These are phyloP conservation scores for Pelvicachromis taeniatus DNA, from an alignment of 2,113 vertebrate genomes.

Conservation along the genomic window DNA sequence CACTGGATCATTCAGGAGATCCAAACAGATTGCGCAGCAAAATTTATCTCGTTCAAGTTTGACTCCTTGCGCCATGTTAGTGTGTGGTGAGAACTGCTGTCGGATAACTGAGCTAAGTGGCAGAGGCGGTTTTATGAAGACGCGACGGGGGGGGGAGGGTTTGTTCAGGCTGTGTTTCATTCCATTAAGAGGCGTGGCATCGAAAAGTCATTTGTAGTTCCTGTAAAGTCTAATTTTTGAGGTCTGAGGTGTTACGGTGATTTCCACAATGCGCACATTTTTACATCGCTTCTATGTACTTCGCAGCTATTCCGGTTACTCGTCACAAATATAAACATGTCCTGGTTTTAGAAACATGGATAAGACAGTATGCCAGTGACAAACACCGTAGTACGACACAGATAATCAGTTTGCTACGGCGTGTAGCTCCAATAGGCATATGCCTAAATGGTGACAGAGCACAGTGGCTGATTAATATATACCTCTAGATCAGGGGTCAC, in stretches of 20 bases:
- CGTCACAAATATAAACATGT: background rate
- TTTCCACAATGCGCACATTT: fast-evolving
- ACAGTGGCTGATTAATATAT: background rate
- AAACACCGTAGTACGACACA: background rate
- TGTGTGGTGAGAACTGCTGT: background rate
- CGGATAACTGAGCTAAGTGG: background rate
- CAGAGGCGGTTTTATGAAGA: background rate
- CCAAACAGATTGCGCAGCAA: constrained; percentile 68
- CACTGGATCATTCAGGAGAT: constrained; percentile 54
- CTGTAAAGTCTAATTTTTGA: background rate
- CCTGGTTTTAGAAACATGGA: background rate
- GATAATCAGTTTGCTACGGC: fast-evolving
- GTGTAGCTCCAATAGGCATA: background rate
- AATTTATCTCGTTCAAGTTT: background rate
- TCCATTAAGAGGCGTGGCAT: background rate
- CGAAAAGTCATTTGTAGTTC: background rate
- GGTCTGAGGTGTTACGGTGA: background rate
- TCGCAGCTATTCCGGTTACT: background rate
- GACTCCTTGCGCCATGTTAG: constrained; percentile 6
- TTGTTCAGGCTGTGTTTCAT: background rate
- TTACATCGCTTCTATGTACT: fast-evolving
- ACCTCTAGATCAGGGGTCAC: background rate
- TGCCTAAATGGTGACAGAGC: background rate
- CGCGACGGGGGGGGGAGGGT: background rate
- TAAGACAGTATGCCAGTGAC: background rate